phyloP scores from a whole-genome alignment of 2,113 vertebrate species.

The Ceyx margarethae region DNA sequence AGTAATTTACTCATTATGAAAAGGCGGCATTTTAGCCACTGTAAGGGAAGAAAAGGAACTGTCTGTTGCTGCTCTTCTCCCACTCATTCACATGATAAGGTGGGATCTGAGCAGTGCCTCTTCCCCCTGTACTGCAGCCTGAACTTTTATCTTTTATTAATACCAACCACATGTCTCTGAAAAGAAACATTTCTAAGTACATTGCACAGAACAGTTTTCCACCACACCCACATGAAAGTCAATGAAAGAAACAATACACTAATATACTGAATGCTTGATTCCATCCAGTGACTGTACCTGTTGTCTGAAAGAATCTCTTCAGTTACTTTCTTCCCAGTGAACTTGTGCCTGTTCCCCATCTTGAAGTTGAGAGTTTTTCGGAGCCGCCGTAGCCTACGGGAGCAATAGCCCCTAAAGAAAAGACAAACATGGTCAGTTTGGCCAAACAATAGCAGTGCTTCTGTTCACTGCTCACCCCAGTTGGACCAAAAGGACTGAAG shows the following conservation, averaged over 20 bases:
- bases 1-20: neutral
- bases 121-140: neutral
- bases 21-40: neutral
- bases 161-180: neutral
- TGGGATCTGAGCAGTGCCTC: neutral
- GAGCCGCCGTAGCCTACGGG: conserved; percentile 89
- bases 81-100: neutral
- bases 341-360: conserved; percentile 98
- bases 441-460: neutral
- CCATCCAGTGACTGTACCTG: conserved; percentile 74
- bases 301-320: conserved; percentile 92
- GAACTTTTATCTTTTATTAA: neutral
- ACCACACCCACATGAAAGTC: neutral
- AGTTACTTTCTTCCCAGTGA: conserved; percentile 93
- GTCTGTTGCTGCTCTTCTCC: neutral
- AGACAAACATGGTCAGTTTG: neutral
- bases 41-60: neutral
- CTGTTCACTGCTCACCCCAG: neutral
- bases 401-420: conserved; percentile 90
- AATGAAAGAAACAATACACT: neutral
- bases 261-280: neutral
- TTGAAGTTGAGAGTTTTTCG: conserved; percentile 96
- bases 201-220: neutral
- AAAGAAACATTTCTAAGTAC: neutral
- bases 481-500: neutral